These are phyloP conservation scores for Atopsyche davidsoni DNA, from an alignment of 1,140 invertebrate genomes.

Conservation along the genomic window DNA sequence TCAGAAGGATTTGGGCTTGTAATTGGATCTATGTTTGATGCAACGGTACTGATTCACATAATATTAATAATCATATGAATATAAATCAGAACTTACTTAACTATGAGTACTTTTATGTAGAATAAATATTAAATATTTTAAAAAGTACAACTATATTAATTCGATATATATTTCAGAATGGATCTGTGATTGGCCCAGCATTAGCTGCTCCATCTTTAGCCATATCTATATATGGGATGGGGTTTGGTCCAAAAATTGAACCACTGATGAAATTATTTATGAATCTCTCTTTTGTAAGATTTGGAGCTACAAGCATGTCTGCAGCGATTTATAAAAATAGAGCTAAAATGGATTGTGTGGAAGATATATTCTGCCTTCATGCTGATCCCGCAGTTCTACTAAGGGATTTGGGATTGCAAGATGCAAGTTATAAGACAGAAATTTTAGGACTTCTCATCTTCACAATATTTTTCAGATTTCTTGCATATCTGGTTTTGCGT, in stretches of 20 bases:
- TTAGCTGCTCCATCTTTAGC: constrained; percentile 53
- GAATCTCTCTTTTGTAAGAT: constrained; percentile 55
- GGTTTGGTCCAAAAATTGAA: constrained; percentile 54
- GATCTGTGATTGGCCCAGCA: constrained; percentile 54
- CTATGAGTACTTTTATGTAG: background rate
- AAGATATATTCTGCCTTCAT: constrained; percentile 56
- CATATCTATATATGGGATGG: constrained; percentile 57
- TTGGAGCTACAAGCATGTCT: constrained; percentile 48
- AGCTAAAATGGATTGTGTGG: constrained; percentile 37
- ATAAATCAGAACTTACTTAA: background rate
- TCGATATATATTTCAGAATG: constrained; percentile 54
- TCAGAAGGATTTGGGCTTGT: constrained; percentile 58
- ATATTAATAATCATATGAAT: constrained; percentile 3
- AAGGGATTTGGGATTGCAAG: constrained; percentile 43
- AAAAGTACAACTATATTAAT: no score
- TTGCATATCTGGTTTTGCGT: constrained; percentile 43
- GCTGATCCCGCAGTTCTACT: constrained; percentile 47
- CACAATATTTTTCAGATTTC: constrained; percentile 39
- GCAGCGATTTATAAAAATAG: constrained; percentile 40
- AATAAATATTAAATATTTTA: constrained; percentile 6
- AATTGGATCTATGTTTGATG: constrained; percentile 55
- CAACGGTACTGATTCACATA: no score
- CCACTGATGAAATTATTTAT: constrained; percentile 50
- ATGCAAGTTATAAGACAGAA: constrained; percentile 38
- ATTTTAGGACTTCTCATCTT: constrained; percentile 42